These are phyloP conservation scores for Ellobius talpinus DNA, from an alignment of 2,113 vertebrate species.

Conservation along the genomic window DNA sequence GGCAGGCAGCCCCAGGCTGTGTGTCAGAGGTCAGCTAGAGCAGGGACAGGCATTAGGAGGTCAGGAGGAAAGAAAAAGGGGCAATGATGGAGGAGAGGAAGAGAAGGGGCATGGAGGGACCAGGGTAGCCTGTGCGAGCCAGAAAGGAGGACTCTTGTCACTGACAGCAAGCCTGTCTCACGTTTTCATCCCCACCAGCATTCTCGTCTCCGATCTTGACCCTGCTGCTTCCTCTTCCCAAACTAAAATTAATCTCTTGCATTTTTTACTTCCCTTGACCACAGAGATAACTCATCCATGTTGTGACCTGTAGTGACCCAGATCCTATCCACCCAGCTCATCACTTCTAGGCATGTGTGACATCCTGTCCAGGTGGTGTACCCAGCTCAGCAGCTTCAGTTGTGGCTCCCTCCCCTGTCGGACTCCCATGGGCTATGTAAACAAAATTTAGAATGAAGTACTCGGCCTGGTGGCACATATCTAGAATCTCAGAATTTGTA, in stretches of 20 bases:
- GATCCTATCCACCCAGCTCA: not conserved
- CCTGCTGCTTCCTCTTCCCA: conserved; percentile 1
- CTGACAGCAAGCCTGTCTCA: not conserved
- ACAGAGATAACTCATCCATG: not conserved
- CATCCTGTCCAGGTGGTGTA: not conserved
- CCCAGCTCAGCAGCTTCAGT: not conserved
- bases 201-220: not conserved
- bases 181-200: not conserved
- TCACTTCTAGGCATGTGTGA: not conserved
- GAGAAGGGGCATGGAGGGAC: not conserved
- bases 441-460: not conserved
- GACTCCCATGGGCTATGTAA: not conserved
- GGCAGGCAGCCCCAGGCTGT: not conserved
- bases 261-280: not conserved
- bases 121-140: not conserved
- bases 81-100: not conserved
- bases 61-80: not conserved
- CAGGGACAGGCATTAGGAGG: not conserved
- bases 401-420: not conserved
- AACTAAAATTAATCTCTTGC: not conserved
- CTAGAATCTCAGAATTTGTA: not conserved
- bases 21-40: not conserved
- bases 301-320: not conserved
- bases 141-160: not conserved
- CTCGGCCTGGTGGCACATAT: too few species aligned